Evolutionary conservation across 2,888 invertebrate genomes (phyloP), one percentile per base, ranked within the genome.

Genomic region (Eueremaeus valkanovi): DNA sequence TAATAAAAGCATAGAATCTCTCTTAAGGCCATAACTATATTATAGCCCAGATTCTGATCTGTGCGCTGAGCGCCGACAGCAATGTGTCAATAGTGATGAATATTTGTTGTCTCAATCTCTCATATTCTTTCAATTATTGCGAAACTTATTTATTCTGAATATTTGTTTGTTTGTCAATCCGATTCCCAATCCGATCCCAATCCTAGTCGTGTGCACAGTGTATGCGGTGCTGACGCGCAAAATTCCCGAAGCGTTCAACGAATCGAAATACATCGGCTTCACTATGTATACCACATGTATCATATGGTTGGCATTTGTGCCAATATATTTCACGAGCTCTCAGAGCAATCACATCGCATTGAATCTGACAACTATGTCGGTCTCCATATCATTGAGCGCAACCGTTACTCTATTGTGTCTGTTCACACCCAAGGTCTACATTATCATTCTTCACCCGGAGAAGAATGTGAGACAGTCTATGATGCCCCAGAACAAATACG

Each of bases 201-300:
- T 18, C 8, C n/a, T 33, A 75, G 75, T 94, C 21, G 87, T 94
- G 36, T 85, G 85, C 78, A 85, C 84, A 9, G 79, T 84, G 13
- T 85, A 85, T 79, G 85, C 85, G 24, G 78, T 84, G 49, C 78
- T 84, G 63, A 85, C 85, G 0, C 78, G 85, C 8, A 84, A 84
- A 78, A 85, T 85, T 29, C 85, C 85, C 3, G 85, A 85, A 76
- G 84, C 84, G 1, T 85, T 85, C 79, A 85, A 85, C 79, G 84
- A 85, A 78, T 83, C 83, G 33, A 84, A 84, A 77, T 83, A 84
- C 79, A 84, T 85, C 45, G 85, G 84, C 40, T 83, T 84, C 76
- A 95, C 95, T 81, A 95, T 95, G 85, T 94, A 95, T 85, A 95
- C 95, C 81, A 96, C 95, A 1, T 94, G 92, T 77, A 92, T 85